Base-by-base conservation (phyloP, 53 echinoderm and acorn worm species). In the Pentamera pediparva region DNA sequence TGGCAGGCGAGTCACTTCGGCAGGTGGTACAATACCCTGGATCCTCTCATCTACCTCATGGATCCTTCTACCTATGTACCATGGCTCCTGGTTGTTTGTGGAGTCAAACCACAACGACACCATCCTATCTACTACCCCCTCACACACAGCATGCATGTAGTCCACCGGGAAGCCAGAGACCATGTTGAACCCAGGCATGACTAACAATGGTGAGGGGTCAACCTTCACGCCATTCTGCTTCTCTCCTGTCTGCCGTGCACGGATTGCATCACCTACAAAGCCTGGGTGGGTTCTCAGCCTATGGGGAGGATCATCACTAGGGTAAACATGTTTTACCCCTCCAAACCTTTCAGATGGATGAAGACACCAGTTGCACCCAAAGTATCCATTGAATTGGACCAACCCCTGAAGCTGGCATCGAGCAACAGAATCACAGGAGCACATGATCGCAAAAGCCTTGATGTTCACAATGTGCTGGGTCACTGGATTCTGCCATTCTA, bases 361-460 rank as follows among this genome's bases (percentile, higher is more conserved):
- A 3, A 39, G 24, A 24, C 65, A 64, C 65, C 65, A 64, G 25
- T 41, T 64, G 35, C 84, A 84, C 22, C 78, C 84, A 84, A 51
- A 63, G 24, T 75, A 77, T 0, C 86, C 86, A 75, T 86, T 86
- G 25, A 76, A 87, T 33, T 87, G 82, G 38, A 65, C 63, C 34
- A 82, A 32, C 10, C 82, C 59, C 48, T 82, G 78, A 13, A 87
- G 67, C 31, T 72, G 62, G 35, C 82, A 82, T 45, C 82, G 72
- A 33, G 86, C 81, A 32, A 86, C 86, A 28, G 64, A 72, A 33
- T 86, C 86, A 72, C 70, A 76, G 24, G 76, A 37, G 21, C 62
- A 81, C 33, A 76, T 70, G 8, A 50, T 56, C 20, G 86, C 76
- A 47, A 67, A 86, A 7, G 82, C 77, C 62, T 45, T 77, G 18